These are phyloP conservation scores for Gavialis gangeticus DNA, from an alignment of 2,113 vertebrate genomes.

Conservation along the genomic window DNA sequence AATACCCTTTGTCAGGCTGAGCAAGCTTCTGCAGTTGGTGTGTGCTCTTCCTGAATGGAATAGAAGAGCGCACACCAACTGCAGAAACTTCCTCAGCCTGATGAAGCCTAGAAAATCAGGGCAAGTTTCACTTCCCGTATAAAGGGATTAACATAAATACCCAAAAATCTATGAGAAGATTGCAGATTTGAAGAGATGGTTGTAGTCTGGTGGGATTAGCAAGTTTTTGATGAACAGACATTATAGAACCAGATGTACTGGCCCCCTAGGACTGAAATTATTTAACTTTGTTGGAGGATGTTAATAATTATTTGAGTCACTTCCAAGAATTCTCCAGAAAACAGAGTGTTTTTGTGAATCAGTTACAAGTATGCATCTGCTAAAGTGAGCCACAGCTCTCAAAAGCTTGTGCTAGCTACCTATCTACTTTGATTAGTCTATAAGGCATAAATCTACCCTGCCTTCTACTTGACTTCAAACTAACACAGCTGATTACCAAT, in stretches of 20 bases:
- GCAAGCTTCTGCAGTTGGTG: too few species aligned
- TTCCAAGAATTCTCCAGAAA: conserved; percentile 29
- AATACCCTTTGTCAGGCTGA: too few species aligned
- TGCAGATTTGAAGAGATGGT: neutral
- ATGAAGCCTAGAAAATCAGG: neutral
- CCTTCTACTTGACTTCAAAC: too few species aligned
- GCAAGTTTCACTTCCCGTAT: neutral
- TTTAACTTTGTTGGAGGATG: conserved; percentile 18
- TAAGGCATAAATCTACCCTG: too few species aligned
- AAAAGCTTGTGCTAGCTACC: too few species aligned
- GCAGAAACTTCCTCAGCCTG: too few species aligned
- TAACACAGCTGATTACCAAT: too few species aligned
- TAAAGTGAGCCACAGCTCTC: too few species aligned
- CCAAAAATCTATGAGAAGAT: rapidly evolving
- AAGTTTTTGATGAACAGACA: neutral
- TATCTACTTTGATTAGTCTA: too few species aligned
- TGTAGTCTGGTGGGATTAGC: neutral
- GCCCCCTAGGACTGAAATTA: neutral
- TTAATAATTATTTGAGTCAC: conserved; percentile 21
- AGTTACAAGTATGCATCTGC: neutral
- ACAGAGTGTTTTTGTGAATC: neutral
- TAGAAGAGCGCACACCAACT: too few species aligned
- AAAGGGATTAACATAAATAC: neutral
- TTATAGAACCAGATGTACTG: neutral
- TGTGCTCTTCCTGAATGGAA: too few species aligned